A percentile compares a stretch with the other conserved stretches of the same genome.
phyloP scores from a whole-genome alignment of 1,140 invertebrate species.

The Neotoxoptera formosana region DNA sequence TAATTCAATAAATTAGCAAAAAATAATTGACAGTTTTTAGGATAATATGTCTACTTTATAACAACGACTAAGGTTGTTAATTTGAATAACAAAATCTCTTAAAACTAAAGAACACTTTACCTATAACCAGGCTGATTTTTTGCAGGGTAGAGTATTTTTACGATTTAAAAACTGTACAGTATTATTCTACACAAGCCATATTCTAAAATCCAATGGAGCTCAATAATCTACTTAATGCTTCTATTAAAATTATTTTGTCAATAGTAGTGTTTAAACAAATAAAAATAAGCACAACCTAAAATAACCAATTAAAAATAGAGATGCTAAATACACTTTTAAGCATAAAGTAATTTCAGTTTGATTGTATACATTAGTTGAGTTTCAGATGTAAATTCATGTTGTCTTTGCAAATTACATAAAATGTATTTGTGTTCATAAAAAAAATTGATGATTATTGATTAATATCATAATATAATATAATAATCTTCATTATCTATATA shows the following conservation, averaged over 20 bases:
- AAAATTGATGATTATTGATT: not conserved
- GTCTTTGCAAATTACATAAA: not conserved
- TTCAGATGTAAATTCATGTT: not conserved
- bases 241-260: not conserved
- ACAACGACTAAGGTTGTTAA: not conserved
- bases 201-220: conserved; percentile 27
- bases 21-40: not conserved
- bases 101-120: not conserved
- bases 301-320: not conserved
- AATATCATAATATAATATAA: not conserved
- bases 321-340: not conserved
- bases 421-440: not conserved
- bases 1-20: not conserved
- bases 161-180: conserved; percentile 27
- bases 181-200: conserved; percentile 25
- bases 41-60: not conserved
- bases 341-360: not conserved
- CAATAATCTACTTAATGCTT: conserved; percentile 41
- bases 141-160: conserved; percentile 53
- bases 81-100: not conserved
- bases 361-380: not conserved
- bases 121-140: conserved; percentile 18
- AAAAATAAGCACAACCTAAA: not conserved
- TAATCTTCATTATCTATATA: not conserved
- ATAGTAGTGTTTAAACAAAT: not conserved